A percentile compares a stretch with the other conserved stretches of the same genome.
These are phyloP conservation scores for Volucella inanis DNA, from an alignment of 2,888 invertebrate genomes.

Conservation along the genomic window DNA sequence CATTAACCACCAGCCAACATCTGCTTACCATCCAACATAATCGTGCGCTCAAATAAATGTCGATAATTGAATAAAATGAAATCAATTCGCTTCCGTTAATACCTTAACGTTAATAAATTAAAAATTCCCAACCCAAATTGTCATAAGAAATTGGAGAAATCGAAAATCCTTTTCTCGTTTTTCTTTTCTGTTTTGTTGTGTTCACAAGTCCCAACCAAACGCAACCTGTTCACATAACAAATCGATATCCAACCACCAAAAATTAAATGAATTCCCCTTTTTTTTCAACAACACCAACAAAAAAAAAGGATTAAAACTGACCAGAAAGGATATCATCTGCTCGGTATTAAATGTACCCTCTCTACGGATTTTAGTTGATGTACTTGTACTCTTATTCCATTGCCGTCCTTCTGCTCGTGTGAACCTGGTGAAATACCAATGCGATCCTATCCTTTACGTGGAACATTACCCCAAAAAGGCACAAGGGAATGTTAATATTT, in stretches of 20 bases:
- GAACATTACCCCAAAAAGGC: slow-evolving; percentile 57
- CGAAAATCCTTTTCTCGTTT: slow-evolving; percentile 42
- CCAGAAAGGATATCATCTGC: slow-evolving; percentile 73
- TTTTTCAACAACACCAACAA: slow-evolving; percentile 5
- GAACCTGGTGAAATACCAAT: slow-evolving; percentile 74
- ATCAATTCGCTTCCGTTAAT: slow-evolving; percentile 75
- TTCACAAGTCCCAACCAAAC: background rate
- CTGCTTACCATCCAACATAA: slow-evolving; percentile 44
- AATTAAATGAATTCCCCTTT: slow-evolving; percentile 36
- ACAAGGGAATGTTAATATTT: slow-evolving; percentile 72
- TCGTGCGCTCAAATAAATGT: slow-evolving; percentile 60
- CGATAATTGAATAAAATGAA: slow-evolving; percentile 72
- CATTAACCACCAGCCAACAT: slow-evolving; percentile 44
- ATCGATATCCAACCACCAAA: slow-evolving; percentile 58
- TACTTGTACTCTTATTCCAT: slow-evolving; percentile 13
- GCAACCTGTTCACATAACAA: slow-evolving; percentile 69
- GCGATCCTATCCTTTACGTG: slow-evolving; percentile 14
- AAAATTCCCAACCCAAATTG: slow-evolving; percentile 43
- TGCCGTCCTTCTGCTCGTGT: slow-evolving; percentile 48
- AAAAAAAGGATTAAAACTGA: slow-evolving; percentile 69
- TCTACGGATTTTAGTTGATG: slow-evolving; percentile 14
- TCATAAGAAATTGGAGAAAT: slow-evolving; percentile 38
- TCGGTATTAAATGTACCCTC: slow-evolving; percentile 57
- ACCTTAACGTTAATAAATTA: slow-evolving; percentile 64
- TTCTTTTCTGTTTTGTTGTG: too few species aligned